phyloP scores from a whole-genome alignment of 2,113 vertebrate genomes.

The Lepisosteus osseus region DNA sequence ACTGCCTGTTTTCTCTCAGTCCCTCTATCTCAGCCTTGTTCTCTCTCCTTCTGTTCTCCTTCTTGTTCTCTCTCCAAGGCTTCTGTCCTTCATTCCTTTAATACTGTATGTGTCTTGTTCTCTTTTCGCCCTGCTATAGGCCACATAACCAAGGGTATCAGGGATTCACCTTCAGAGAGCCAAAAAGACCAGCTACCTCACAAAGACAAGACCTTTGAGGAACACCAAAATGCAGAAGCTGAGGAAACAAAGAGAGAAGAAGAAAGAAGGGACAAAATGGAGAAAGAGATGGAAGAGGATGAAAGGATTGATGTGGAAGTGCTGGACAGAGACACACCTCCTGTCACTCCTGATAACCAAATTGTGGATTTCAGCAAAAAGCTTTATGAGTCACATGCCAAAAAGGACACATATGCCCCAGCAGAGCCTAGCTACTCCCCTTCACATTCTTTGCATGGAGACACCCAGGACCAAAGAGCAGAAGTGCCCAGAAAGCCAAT shows the following conservation, averaged over 20 bases:
- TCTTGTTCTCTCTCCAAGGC: neutral
- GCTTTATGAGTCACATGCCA: neutral
- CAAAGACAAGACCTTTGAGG: conserved; percentile 21
- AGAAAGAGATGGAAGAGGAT: conserved; percentile 47
- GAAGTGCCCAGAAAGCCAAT: conserved; percentile 29
- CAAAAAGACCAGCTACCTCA: conserved; percentile 47
- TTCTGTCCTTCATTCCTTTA: too few species aligned
- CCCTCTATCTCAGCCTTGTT: too few species aligned
- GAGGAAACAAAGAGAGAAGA: conserved; percentile 21
- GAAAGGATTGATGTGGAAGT: conserved; percentile 57
- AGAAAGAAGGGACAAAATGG: conserved; percentile 25
- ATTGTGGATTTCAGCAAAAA: conserved; percentile 56
- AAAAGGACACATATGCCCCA: neutral
- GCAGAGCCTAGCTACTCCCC: conserved; percentile 24
- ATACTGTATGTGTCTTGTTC: neutral
- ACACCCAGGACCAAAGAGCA: conserved; percentile 25
- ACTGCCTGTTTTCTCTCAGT: too few species aligned
- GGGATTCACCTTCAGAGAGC: conserved; percentile 17
- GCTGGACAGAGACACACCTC: conserved; percentile 58
- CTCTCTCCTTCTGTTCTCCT: neutral
- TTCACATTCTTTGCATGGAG: conserved; percentile 17
- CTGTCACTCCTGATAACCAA: conserved; percentile 59
- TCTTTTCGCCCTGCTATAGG: conserved; percentile 36
- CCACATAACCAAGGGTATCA: conserved; percentile 19
- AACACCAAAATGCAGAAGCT: neutral